phyloP scores from a whole-genome alignment of 2,797 vertebrate genomes.

The Eospalax fontanierii region DNA sequence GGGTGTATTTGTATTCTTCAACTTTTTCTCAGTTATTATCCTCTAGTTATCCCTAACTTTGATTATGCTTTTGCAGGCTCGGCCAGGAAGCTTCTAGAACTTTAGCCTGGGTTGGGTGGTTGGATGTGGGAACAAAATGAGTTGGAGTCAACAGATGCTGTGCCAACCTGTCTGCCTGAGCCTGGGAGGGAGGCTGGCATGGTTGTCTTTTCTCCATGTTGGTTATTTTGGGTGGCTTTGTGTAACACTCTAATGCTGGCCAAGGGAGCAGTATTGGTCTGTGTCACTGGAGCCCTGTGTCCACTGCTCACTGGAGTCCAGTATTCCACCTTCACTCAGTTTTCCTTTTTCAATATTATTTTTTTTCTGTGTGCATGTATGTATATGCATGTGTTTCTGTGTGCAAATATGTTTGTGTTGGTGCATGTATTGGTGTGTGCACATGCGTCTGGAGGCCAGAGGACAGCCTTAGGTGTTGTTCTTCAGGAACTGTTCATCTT shows the following conservation, averaged over 20 bases:
- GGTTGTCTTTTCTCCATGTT: fast-evolving
- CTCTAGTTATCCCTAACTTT: background rate
- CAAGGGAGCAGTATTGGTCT: background rate
- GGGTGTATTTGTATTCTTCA: background rate
- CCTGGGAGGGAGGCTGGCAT: background rate
- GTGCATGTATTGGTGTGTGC: background rate
- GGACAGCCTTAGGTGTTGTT: background rate
- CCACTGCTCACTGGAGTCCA: background rate
- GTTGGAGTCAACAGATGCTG: background rate
- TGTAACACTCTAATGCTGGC: fast-evolving
- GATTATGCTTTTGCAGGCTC: background rate
- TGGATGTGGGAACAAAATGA: background rate
- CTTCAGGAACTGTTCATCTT: background rate
- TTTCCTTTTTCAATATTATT: slow-evolving; percentile 20
- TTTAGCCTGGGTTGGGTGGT: background rate
- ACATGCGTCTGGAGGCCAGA: too few relatives aligned
- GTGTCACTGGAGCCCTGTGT: background rate
- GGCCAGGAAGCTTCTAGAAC: slow-evolving; percentile 11
- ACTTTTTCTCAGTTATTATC: background rate
- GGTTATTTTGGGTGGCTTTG: background rate
- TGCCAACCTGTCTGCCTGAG: background rate
- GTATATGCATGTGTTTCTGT: background rate
- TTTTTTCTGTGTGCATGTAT: background rate
- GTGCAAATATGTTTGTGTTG: background rate
- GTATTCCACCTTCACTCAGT: background rate